Conservation (phyloP, 2,797 vertebrate species). For the Huso huso region DNA sequence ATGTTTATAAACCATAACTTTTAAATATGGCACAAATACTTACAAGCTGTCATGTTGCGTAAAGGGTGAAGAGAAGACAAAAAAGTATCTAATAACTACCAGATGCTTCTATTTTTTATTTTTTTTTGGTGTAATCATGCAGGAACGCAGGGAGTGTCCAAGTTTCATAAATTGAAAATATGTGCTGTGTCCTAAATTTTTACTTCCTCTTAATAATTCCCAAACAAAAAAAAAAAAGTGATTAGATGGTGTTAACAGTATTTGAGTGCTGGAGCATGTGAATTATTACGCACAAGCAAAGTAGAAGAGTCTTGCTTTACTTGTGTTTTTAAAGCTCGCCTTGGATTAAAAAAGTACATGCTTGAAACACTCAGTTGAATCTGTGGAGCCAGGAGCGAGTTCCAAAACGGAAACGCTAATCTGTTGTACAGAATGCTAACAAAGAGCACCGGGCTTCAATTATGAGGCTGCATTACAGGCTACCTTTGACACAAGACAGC, state of each 20-base stretch:
- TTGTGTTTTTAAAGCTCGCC: too few relatives aligned
- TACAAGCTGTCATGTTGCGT: constrained; percentile 50
- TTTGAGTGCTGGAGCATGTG: constrained; percentile 14
- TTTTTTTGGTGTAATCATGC: constrained; percentile 77
- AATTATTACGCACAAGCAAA: constrained; percentile 27
- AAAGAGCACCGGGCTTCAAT: constrained; percentile 15
- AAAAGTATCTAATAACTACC: constrained; percentile 77
- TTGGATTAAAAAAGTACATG: background rate
- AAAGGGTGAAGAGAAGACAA: constrained; percentile 69
- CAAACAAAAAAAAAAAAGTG: constrained; percentile 60
- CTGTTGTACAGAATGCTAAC: constrained; percentile 11
- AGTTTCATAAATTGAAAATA: constrained; percentile 79
- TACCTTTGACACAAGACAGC: constrained; percentile 11
- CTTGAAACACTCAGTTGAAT: too few relatives aligned
- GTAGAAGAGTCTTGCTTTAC: constrained; percentile 22
- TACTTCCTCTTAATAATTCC: constrained; percentile 59
- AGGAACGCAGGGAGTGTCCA: constrained; percentile 81
- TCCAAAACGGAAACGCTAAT: background rate
- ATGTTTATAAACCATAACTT: constrained; percentile 43
- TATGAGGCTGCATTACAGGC: background rate
- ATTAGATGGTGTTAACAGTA: constrained; percentile 35
- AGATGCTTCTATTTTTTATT: constrained; percentile 64
- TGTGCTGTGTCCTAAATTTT: constrained; percentile 51
- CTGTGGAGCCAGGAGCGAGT: too few relatives aligned
- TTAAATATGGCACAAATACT: constrained; percentile 44